These are phyloP conservation scores for Belonocnema kinseyi DNA, from an alignment of 1,140 invertebrate species.

Conservation along the genomic window DNA sequence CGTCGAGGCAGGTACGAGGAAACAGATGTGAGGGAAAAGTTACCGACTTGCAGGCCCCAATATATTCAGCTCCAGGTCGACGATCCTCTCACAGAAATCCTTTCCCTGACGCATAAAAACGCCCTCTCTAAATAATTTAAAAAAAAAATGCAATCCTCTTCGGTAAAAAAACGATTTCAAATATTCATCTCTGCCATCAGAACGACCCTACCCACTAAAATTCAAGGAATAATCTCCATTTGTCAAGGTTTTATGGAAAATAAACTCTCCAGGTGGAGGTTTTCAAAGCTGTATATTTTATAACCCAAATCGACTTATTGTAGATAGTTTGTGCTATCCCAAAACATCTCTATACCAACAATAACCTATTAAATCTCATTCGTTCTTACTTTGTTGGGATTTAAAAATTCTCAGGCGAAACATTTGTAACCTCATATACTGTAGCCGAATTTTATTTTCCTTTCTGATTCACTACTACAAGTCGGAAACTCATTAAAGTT, in stretches of 20 bases:
- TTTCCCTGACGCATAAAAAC: not conserved
- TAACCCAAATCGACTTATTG: not conserved
- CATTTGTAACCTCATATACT: not conserved
- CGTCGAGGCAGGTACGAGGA: slow-evolving; percentile 1
- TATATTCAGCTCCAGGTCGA: slow-evolving; percentile 1
- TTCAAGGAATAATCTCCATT: not conserved
- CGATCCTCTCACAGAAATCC: not conserved
- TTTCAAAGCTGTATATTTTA: not conserved
- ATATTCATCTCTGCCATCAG: not conserved
- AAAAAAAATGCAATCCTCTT: too few relatives aligned
- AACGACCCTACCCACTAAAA: not conserved
- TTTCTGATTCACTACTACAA: not conserved
- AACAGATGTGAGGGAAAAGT: slow-evolving; percentile 22
- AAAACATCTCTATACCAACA: not conserved
- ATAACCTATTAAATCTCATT: too few relatives aligned
- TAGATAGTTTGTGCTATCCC: not conserved
- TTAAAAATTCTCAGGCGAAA: not conserved
- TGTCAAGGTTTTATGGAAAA: not conserved
- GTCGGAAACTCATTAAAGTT: not conserved
- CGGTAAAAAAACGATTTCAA: too few relatives aligned
- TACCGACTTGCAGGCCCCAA: not conserved
- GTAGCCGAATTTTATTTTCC: not conserved
- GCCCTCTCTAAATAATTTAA: not conserved
- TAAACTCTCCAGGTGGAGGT: not conserved
- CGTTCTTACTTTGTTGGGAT: not conserved